These are phyloP conservation scores for Lagocephalus sceleratus DNA, from an alignment of 2,797 vertebrate genomes.

Conservation along the genomic window DNA sequence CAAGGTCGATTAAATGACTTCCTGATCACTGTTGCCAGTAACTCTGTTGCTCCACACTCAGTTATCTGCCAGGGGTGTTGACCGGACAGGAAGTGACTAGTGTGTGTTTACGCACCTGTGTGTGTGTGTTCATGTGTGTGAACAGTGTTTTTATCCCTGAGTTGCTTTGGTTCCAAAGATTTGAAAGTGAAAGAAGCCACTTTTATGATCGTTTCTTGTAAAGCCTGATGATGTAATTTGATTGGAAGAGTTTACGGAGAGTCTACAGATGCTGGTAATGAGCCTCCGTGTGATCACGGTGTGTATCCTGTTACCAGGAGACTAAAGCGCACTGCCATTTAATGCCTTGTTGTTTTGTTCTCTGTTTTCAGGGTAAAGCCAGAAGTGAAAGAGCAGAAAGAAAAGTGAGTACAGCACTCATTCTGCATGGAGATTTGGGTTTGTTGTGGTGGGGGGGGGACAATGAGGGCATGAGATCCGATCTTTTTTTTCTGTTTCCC, in stretches of 20 bases:
- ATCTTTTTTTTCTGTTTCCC: slow-evolving; percentile 41
- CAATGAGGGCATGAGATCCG: slow-evolving; percentile 53
- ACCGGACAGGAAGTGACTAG: slow-evolving; percentile 26
- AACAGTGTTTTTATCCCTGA: not conserved
- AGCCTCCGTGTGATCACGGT: slow-evolving; percentile 32
- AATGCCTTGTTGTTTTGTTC: slow-evolving; percentile 59
- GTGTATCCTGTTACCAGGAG: slow-evolving; percentile 51
- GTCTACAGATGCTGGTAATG: slow-evolving; percentile 24
- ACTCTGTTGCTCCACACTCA: slow-evolving; percentile 51
- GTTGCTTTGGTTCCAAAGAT: slow-evolving; percentile 32
- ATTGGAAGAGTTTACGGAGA: slow-evolving; percentile 32
- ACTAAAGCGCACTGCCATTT: slow-evolving; percentile 46
- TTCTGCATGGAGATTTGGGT: slow-evolving; percentile 45
- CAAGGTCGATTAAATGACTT: too few species aligned
- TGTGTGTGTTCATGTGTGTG: slow-evolving; percentile 4
- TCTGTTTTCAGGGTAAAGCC: slow-evolving; percentile 87
- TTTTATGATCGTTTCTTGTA: slow-evolving; percentile 46
- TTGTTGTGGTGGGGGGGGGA: slow-evolving; percentile 18
- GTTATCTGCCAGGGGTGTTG: slow-evolving; percentile 33
- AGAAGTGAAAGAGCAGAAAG: slow-evolving; percentile 86
- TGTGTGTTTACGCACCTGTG: slow-evolving; percentile 23
- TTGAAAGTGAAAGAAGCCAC: slow-evolving; percentile 39
- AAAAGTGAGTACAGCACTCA: slow-evolving; percentile 89
- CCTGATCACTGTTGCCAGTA: slow-evolving; percentile 32
- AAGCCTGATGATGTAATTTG: slow-evolving; percentile 26